phyloP scores from a whole-genome alignment of 2,888 invertebrate species.

The Cantharis lateralis region DNA sequence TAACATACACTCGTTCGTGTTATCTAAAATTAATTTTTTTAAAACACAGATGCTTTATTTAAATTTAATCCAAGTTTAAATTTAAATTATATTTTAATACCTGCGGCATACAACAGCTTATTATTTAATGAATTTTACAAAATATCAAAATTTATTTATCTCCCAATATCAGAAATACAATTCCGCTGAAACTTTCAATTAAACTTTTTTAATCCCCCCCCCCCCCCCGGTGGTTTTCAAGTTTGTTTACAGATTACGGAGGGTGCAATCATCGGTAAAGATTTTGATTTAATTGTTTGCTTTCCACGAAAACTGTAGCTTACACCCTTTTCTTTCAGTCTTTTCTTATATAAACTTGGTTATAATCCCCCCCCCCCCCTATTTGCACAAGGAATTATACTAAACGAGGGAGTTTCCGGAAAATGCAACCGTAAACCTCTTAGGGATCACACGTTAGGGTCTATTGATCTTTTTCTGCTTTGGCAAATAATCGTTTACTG shows the following conservation, averaged over 20 bases:
- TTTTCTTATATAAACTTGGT: not conserved
- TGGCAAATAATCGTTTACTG: not conserved
- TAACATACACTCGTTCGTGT: not conserved
- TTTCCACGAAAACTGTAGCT: too few relatives aligned
- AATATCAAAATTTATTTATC: too few relatives aligned
- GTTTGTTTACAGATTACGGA: too few relatives aligned
- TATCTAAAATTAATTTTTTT: not conserved
- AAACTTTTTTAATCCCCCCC: too few relatives aligned
- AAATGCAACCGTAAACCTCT: not conserved
- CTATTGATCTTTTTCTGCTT: not conserved
- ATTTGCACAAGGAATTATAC: not conserved
- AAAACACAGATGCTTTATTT: not conserved
- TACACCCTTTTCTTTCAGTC: too few relatives aligned
- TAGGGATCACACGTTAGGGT: not conserved
- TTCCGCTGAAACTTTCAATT: too few relatives aligned
- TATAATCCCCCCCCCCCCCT: not conserved
- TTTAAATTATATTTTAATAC: not conserved
- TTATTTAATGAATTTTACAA: too few relatives aligned
- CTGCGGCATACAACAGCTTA: not conserved
- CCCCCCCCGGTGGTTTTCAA: too few relatives aligned
- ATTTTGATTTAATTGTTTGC: too few relatives aligned
- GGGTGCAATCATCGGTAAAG: too few relatives aligned
- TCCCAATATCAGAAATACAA: too few relatives aligned
- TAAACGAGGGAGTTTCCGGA: not conserved
- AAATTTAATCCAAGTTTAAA: not conserved